A percentile compares a stretch with the other conserved stretches of the same genome.
Conservation (phyloP, 2,113 vertebrate species). For the Uropsilus gracilis region DNA sequence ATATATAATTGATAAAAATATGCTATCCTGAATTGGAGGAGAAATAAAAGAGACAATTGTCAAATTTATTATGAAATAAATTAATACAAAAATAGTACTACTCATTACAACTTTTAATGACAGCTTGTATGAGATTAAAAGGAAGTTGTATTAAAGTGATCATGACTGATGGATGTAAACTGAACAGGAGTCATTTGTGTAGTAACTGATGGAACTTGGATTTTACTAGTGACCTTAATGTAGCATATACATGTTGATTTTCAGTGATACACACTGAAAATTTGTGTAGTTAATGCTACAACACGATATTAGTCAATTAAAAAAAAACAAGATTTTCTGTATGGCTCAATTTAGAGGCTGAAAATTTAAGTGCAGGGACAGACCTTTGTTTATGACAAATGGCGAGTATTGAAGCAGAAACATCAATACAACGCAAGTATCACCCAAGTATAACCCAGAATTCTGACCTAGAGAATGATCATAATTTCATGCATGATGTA, state of each 20-base stretch:
- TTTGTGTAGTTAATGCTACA: too few relatives aligned
- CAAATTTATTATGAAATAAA: not conserved
- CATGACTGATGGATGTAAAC: too few relatives aligned
- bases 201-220: too few relatives aligned
- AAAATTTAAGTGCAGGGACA: not conserved
- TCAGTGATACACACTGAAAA: too few relatives aligned
- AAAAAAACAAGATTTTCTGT: not conserved
- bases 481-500: not conserved
- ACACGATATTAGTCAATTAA: too few relatives aligned
- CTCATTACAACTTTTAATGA: not conserved
- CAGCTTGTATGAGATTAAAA: rapidly evolving
- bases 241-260: too few relatives aligned
- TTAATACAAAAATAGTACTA: not conserved
- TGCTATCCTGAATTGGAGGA: not conserved
- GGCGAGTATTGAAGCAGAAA: not conserved
- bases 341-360: not conserved
- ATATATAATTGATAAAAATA: constrained; percentile 16
- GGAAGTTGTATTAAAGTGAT: not conserved
- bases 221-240: too few relatives aligned
- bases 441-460: not conserved
- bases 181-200: too few relatives aligned
- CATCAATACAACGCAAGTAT: not conserved
- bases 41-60: not conserved
- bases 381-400: not conserved
- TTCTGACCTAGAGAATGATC: not conserved